Evolutionary conservation across 1,140 invertebrate species (phyloP), one percentile per base, ranked within the genome.

Genomic region (Aphelinus atriplicis): DNA sequence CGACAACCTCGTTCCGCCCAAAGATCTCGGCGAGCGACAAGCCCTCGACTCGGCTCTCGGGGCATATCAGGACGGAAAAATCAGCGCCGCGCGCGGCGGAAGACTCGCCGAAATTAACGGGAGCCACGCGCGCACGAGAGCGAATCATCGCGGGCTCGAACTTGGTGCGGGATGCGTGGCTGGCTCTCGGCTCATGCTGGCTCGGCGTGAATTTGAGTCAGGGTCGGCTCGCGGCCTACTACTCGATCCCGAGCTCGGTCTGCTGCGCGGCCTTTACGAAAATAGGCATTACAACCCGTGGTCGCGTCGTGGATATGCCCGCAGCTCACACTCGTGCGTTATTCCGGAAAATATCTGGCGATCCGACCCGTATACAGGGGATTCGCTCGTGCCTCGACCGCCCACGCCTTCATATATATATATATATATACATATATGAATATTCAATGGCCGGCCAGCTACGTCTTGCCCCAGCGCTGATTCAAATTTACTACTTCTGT

Each of bases 131-230:
- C 10, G 5, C 5, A 10, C 53, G 10, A 7, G 5, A 10, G 53
- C 5, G 10, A 55, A 7, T 55, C 5, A 55, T 55, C 5, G 53
- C 53, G 5, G 53, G 53, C 53, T 10, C 5, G 53, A 55, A 55
- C 5, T 55, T 10, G 53, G 10, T 5, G 53, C 53, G 10, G 53
- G 10, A 55, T 10, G 10, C 53, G 53, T 1, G 10, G 53, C 53
- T 55, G 5, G 53, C 5, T 5, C 53, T 5, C 5, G 53, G 53
- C 10, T 55, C 10, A 26, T 26, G 26, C 26, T 26, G 26, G 26
- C 26, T 26, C 26, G 26, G 48, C 26, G 48, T 73, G 80, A 79
- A 85, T 83, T 81, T 79, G 74, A 85, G 83, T 84, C 82, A 84
- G 83, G 81, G 82, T 83, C 83, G 82, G 73, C 26, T 26, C 26